Evolutionary conservation across 2,888 invertebrate genomes (phyloP).

Genomic region (Drosophila colorata): DNA sequence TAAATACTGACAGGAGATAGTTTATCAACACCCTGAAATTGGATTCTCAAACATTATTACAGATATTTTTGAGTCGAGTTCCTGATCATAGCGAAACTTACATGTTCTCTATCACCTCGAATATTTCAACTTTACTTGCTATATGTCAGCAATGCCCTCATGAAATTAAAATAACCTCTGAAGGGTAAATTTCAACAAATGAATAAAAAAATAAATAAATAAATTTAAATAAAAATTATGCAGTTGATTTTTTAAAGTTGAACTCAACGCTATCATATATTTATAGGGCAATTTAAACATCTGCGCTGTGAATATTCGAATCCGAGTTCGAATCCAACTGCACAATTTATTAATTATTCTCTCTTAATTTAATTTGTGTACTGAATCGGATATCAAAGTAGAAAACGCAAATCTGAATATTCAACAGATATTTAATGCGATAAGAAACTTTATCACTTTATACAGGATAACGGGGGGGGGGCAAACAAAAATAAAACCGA

Average conservation of each 20-base stretch:
- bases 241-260: constrained; percentile 25
- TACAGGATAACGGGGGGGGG: neutral
- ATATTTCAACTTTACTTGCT: neutral
- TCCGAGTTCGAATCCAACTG: constrained; percentile 7
- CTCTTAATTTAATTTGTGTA: constrained; percentile 46
- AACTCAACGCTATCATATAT: constrained; percentile 4
- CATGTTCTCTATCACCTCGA: neutral
- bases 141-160: neutral
- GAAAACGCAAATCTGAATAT: constrained; percentile 53
- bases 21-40: too few species aligned
- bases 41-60: too few species aligned
- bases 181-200: neutral
- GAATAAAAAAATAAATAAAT: constrained; percentile 7
- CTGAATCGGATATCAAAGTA: constrained; percentile 48
- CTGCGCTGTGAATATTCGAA: constrained; percentile 1
- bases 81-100: too few species aligned
- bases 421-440: constrained; percentile 58
- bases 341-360: constrained; percentile 48
- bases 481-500: constrained; percentile 16
- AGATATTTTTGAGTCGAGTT: too few species aligned
- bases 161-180: neutral
- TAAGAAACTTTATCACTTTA: constrained; percentile 43
- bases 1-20: too few species aligned
- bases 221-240: neutral
- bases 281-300: constrained; percentile 24